Base-by-base conservation (phyloP, 2,113 vertebrate genomes). In the Gorsachius goisagi region DNA sequence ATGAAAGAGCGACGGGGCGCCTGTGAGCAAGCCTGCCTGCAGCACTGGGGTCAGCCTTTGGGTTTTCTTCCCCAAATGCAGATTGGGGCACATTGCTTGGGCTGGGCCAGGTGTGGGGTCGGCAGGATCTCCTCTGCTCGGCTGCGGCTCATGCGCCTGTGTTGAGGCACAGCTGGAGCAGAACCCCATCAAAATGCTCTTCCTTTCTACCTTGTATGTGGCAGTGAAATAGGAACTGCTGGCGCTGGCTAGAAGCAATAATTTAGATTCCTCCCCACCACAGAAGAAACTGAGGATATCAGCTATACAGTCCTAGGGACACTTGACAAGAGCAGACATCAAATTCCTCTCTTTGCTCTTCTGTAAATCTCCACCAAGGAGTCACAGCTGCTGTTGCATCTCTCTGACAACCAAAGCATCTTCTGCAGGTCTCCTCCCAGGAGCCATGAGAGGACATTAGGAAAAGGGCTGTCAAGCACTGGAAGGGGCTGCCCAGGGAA, bases 1-100 rank as follows among this genome's bases (percentile, higher is more conserved):
- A 0, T 7, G 24, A 12, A 28, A 52, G 0, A 1, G 15, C 1
- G 6, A 2, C 5, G 1, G 41, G 64, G 44, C 0, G 1, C 12
- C 63, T 22, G 21, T 1, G 6, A 27, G 33, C 39, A 9, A 24
- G 6, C 20, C 35, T 28, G 18, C 37, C 74, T 45, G 35, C 53
- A 0, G 2, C 8, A 0, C 45, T 28, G 5, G 3, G 18, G 18
- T 32, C 22, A 11, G 27, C 2, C 6, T 32, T 19, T 12, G 33
- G 12, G 3, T 18, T 39, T 41, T 16, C 27, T 23, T 68, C n/a
- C 28, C 28, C 21, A 6, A 17, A 44, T 4, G 49, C 24, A 23
- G 59, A 16, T 1, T 1, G 21, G 18, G 32, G 22, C 2, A 2
- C 5, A 1, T 18, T 14, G 39, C 59, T 47, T 9, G 6, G 41